These are phyloP conservation scores for Tenthredo distinguenda DNA, from an alignment of 2,888 invertebrate genomes.

Conservation along the genomic window DNA sequence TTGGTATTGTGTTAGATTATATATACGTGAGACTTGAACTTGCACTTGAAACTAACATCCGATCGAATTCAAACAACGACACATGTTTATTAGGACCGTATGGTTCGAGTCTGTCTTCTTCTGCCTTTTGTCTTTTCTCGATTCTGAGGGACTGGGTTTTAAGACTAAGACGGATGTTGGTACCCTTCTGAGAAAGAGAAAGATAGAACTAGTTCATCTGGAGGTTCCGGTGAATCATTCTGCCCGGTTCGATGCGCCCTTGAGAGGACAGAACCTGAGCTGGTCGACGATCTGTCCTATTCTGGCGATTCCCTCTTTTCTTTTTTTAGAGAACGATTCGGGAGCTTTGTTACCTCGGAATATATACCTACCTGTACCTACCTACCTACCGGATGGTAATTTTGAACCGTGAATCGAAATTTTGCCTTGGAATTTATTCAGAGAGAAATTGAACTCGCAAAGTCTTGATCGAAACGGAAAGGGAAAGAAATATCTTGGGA, in stretches of 20 bases:
- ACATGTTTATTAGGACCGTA: neutral
- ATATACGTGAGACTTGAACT: neutral
- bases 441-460: neutral
- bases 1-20: neutral
- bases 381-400: neutral
- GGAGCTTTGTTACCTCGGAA: neutral
- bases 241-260: slow-evolving; percentile 35
- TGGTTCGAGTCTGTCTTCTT: neutral
- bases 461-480: too few relatives aligned
- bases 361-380: neutral
- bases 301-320: neutral
- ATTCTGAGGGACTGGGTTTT: neutral
- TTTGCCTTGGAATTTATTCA: neutral
- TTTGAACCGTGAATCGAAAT: neutral
- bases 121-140: neutral
- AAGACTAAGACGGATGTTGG: neutral
- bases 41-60: neutral
- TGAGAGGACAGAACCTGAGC: slow-evolving; percentile 12
- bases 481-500: neutral
- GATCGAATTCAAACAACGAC: neutral
- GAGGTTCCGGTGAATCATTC: slow-evolving; percentile 46
- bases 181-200: neutral
- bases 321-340: neutral
- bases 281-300: slow-evolving; percentile 9
- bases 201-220: slow-evolving; percentile 4